Conservation (phyloP, 2,888 invertebrate species). For the Atrina japonica region DNA sequence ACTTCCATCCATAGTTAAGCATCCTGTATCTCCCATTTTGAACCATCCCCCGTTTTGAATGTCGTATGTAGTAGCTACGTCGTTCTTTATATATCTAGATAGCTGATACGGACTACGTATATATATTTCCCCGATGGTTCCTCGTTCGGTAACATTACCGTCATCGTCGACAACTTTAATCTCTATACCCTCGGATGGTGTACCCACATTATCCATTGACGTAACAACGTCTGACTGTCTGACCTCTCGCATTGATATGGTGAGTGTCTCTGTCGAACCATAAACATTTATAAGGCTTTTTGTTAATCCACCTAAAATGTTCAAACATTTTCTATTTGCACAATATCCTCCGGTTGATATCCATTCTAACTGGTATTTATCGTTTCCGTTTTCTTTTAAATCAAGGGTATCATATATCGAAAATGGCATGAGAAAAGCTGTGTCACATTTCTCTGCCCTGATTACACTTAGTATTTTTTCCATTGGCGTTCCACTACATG, state of each 20-base stretch:
- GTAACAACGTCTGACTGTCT: no score
- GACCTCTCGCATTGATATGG: background rate
- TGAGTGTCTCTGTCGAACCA: conserved; percentile 20
- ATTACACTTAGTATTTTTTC: conserved; percentile 15
- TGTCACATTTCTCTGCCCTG: conserved; percentile 17
- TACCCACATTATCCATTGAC: conserved; percentile 14
- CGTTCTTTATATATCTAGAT: conserved; percentile 8
- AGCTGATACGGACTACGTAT: conserved; percentile 7
- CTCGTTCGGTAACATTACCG: background rate
- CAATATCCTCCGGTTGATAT: conserved; percentile 21
- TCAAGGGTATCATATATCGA: conserved; percentile 8
- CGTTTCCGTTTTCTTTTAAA: background rate
- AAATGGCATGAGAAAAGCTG: conserved; percentile 22
- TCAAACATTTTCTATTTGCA: background rate
- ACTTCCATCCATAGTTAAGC: background rate
- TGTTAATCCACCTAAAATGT: conserved; percentile 17
- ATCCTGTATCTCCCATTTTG: conserved; percentile 20
- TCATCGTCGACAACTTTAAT: conserved; percentile 22
- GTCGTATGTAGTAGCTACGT: conserved; percentile 3
- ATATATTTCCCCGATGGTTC: conserved; percentile 5
- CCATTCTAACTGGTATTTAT: conserved; percentile 3
- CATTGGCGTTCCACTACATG: background rate
- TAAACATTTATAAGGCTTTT: conserved; percentile 7
- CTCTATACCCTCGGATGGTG: conserved; percentile 21
- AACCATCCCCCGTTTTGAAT: conserved; percentile 21